Evolutionary conservation across 2,888 invertebrate species (phyloP), one percentile per base, ranked within the genome.

Genomic region (Nyleta sp.): DNA sequence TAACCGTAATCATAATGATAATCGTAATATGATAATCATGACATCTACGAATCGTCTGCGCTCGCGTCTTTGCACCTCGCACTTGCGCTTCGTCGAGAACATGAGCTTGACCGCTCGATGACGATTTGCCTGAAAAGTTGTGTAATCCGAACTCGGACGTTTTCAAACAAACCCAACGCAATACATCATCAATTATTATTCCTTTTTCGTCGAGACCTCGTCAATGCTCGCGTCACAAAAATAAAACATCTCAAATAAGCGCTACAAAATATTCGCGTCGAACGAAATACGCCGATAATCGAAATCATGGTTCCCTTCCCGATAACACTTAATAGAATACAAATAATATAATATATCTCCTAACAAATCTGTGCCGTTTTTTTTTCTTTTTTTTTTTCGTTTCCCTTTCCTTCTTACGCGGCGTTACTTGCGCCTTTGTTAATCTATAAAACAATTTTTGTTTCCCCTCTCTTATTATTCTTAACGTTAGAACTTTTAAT

Each of bases 311-410:
- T 78, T 81, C 80, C 80, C 71, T 67, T 80, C 72, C 78, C 76
- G 70, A 80, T 80, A 83, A 84, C 84, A 79, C 82, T 83, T 80
- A 81, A 83, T 73, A 84, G 81, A 85, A 84, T 84, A 84, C 83
- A 81, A 83, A 80, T 84, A 62, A 81, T 68, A 80, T 84, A 80
- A 78, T 81, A 81, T 79, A 82, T 82, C 74, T 76, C 76, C 82
- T 82, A 85, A 82, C 82, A 82, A 78, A 80, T 78, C 42, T 65
- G n/a, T n/a, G n/a, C n/a, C n/a, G n/a, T n/a, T n/a, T n/a, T 52
- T 72, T 42, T n/a, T n/a, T n/a, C n/a, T n/a, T n/a, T n/a, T n/a
- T n/a, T n/a, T n/a, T n/a, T n/a, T n/a, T n/a, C n/a, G 24, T 59
- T 46, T 18, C 44, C 33, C 38, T 72, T 71, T 79, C 76, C 20